Evolutionary conservation across 2,888 invertebrate species (phyloP), one percentile per base, ranked within the genome.

Genomic region (Noctua janthe): DNA sequence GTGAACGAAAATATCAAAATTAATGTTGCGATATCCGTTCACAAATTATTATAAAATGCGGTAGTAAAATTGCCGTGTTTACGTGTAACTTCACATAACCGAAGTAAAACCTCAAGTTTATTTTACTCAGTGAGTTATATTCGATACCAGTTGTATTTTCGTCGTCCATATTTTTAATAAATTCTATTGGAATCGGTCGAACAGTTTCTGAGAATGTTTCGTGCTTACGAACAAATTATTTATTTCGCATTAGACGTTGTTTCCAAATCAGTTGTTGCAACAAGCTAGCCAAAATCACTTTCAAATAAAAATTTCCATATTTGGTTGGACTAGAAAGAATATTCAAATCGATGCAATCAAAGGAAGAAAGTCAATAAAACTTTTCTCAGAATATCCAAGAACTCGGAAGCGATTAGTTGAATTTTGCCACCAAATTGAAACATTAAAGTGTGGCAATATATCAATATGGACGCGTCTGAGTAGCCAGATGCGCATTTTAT

Each of bases 401-500:
- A 90, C 87, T 92, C 90, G 92, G 92, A 93, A 94, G 92, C 90
- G 81, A 92, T 91, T 90, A 89, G 91, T 88, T 91, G 90, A 91
- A 92, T 93, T 94, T 95, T 95, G 94, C 93, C 94, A 94, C 91
- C 92, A 92, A 93, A 93, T 91, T 91, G 89, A 92, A 92, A 94
- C 95, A 94, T 94, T 94, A 94, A 94, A 95, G 95, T 93, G 93
- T 92, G 91, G 94, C 92, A 92, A 94, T 96, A 95, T 93, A 96
- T 95, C 95, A 95, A 92, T 93, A 92, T 91, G 92, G 92, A 91
- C 92, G 91, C 91, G 88, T 90, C 91, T 91, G 93, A 95, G 95
- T 93, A 92, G 93, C 96, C 96, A 97, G 96, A 97, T 95, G 96
- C 92, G 91, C 93, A 91, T 92, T 95, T 95, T 96, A 96, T 96